A percentile compares a stretch with the other conserved stretches of the same genome.
Conservation (phyloP, 1,140 invertebrate genomes). For the Caenorhabditis brenneri region DNA sequence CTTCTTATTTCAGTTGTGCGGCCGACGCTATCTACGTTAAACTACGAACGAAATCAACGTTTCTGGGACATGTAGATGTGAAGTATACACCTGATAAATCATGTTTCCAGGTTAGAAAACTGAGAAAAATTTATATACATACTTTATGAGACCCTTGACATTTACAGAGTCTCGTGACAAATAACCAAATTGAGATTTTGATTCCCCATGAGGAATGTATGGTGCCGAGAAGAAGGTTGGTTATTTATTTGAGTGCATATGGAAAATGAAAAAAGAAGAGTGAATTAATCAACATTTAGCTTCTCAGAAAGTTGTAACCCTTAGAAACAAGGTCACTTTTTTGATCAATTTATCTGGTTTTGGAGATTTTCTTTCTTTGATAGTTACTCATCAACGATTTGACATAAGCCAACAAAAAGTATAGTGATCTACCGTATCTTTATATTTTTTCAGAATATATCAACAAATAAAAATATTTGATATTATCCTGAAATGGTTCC, state of each 20-base stretch:
- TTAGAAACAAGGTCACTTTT: too few relatives aligned
- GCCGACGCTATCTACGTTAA: constrained; percentile 51
- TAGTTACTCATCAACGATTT: too few relatives aligned
- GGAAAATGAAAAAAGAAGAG: background rate
- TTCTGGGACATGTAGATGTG: constrained; percentile 44
- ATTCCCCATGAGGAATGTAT: constrained; percentile 51
- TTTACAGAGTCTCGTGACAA: constrained; percentile 47
- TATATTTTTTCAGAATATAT: background rate
- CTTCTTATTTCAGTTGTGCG: constrained; percentile 32
- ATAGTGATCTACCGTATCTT: too few relatives aligned
- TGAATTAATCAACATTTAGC: too few relatives aligned
- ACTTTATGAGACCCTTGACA: background rate
- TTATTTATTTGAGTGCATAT: constrained; percentile 7
- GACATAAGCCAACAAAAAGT: too few relatives aligned
- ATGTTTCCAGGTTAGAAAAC: constrained; percentile 34
- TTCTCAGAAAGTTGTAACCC: too few relatives aligned
- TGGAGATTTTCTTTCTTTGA: too few relatives aligned
- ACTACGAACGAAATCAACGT: constrained; percentile 44
- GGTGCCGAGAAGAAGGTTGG: constrained; percentile 43
- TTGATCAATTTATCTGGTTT: too few relatives aligned
- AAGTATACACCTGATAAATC: constrained; percentile 29
- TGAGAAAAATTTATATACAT: background rate
- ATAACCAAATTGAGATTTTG: constrained; percentile 51
- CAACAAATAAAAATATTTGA: background rate
- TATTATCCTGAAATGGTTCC: too few relatives aligned